Percentiles rank a stretch among this genome's conserved stretches.
Conservation (phyloP, 2,113 vertebrate genomes). For the Stercorarius parasiticus region DNA sequence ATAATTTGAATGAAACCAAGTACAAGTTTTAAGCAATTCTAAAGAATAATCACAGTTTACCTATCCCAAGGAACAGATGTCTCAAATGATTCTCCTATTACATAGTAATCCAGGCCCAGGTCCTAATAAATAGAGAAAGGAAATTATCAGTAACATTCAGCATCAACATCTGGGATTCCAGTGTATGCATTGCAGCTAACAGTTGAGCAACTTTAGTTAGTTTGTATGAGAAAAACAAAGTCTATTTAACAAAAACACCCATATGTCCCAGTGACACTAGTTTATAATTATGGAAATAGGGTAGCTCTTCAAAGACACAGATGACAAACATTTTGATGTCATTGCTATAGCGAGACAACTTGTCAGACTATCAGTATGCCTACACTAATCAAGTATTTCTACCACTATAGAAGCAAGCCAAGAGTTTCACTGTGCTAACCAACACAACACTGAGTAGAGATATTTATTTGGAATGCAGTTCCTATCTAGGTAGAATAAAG, state of each 20-base stretch:
- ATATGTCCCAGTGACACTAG: not conserved
- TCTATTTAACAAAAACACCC: not conserved
- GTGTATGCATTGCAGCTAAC: not conserved
- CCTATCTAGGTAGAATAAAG: not conserved
- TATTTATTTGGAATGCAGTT: not conserved
- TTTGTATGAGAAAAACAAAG: not conserved
- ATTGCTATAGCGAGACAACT: not conserved
- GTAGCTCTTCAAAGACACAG: not conserved
- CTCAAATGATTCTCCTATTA: conserved; percentile 98
- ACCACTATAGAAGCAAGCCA: not conserved
- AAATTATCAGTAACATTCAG: conserved; percentile 26
- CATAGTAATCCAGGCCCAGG: conserved; percentile 92
- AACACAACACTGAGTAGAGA: not conserved
- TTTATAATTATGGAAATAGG: not conserved
- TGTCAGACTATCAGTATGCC: not conserved
- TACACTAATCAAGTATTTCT: not conserved
- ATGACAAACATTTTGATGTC: not conserved
- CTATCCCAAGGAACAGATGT: conserved; percentile 99
- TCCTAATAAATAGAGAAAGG: conserved; percentile 80
- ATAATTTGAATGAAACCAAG: not conserved
- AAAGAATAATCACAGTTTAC: conserved; percentile 74
- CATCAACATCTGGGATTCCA: not conserved
- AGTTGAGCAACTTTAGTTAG: not conserved
- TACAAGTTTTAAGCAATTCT: not conserved
- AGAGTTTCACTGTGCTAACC: not conserved